Evolutionary conservation across 37 sponge, comb jelly and placozoan genomes (phyloP), one percentile per base, ranked within the genome.

Genomic region (Cliona cf. orientalis): DNA sequence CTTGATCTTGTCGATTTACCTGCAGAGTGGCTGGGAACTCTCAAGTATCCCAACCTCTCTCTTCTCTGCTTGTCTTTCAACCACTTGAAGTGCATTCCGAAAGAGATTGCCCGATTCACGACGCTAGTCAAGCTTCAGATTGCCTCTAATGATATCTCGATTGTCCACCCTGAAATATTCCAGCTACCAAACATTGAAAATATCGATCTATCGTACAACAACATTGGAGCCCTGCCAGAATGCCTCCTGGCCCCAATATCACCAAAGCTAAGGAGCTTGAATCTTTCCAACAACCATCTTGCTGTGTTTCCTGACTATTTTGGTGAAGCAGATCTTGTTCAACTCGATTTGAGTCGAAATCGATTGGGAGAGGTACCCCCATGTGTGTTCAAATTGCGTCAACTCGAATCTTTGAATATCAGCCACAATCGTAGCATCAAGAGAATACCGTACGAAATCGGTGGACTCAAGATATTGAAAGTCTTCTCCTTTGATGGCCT

Each of bases 171-270:
- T 33, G 75, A 78, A 34, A 59, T 91, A 6, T 78, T 91, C 36
- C 35, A 42, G n/a, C 57, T 91, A 29, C 84, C 87, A 14, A 12
- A 21, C 21, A 29, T 91, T 14, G 29, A 79, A 39, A 71, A 79
- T 23, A 77, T 91, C 37, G 82, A 87, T 29, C 35, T 86, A 36
- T 83, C 92, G 0, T 72, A 78, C 53, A 91, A 91, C 65, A 4
- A 1, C 4, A 77, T 91, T 9, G 61, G 45, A 4, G 23, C 80
- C 5, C 58, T 91, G 7, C 92, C 92, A 35, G 80, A 83, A 58
- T 31, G 32, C 33, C 57, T 88, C 14, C 17, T 46, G 44, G 76
- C 60, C 32, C 26, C n/a, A 1, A 33, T 82, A 5, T 70, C 89
- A 36, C 29, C 44, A 21, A 57, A 44, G 14, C 64, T 88, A 12